These are phyloP conservation scores for Synanceia verrucosa DNA, from an alignment of 2,797 vertebrate genomes.

Conservation along the genomic window DNA sequence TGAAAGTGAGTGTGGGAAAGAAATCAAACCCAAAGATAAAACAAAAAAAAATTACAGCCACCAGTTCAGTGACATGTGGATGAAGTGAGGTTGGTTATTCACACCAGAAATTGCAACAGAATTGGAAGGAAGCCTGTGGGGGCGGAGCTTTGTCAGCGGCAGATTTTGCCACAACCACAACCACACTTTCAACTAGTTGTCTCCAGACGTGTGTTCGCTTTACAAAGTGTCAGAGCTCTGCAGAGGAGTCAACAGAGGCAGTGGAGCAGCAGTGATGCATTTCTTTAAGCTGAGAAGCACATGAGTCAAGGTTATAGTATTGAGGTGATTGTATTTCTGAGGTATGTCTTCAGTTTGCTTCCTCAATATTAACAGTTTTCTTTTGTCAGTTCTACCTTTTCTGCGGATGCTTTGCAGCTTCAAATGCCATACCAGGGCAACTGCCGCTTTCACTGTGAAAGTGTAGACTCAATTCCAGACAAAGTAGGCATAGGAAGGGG, in stretches of 20 bases:
- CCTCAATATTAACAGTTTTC: slow-evolving; percentile 15
- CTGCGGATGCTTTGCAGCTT: slow-evolving; percentile 53
- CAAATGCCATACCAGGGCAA: slow-evolving; percentile 61
- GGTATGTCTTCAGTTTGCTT: neutral
- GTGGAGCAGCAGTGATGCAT: neutral
- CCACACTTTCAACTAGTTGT: slow-evolving; percentile 40
- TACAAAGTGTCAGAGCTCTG: slow-evolving; percentile 5
- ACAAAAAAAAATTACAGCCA: neutral
- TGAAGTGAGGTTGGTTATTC: slow-evolving; percentile 26
- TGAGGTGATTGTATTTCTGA: neutral
- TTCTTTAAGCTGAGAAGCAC: neutral
- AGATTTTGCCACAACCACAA: slow-evolving; percentile 50
- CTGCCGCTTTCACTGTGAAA: slow-evolving; percentile 67
- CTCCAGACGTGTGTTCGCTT: slow-evolving; percentile 28
- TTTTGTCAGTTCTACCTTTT: slow-evolving; percentile 39
- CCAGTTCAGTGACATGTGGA: slow-evolving; percentile 2
- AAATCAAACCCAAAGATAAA: slow-evolving; percentile 1
- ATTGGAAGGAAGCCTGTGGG: slow-evolving; percentile 25
- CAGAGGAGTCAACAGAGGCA: slow-evolving; percentile 25
- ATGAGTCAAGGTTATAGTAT: neutral
- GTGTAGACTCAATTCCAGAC: slow-evolving; percentile 61
- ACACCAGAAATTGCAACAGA: slow-evolving; percentile 15
- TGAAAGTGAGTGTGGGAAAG: neutral
- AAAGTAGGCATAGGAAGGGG: slow-evolving; percentile 39
- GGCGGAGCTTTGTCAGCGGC: slow-evolving; percentile 19